Evolutionary conservation across 2,888 invertebrate species (phyloP).

Genomic region (Callinectes sapidus): DNA sequence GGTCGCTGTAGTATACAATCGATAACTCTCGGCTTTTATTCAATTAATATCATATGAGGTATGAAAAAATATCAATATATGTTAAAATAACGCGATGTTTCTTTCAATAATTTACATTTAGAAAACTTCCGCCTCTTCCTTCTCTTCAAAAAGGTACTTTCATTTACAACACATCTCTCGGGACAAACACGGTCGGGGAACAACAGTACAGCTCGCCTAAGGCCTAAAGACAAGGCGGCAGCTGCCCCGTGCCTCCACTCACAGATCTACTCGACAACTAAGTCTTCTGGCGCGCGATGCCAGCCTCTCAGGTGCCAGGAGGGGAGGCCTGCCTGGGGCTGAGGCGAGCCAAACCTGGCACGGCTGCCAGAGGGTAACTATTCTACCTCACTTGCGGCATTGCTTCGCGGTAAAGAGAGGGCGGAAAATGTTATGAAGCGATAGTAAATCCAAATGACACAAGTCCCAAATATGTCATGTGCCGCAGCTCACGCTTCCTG

Average conservation of each 20-base stretch:
- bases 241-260: conserved; percentile 39
- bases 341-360: conserved; percentile 38
- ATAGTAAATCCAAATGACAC: neutral
- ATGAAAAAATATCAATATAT: neutral
- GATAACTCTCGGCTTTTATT: neutral
- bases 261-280: conserved; percentile 38
- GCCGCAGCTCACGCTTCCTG: neutral
- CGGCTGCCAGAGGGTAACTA: conserved; percentile 22
- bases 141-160: neutral
- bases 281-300: conserved; percentile 23
- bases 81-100: neutral
- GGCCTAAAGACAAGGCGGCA: neutral
- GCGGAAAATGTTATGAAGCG: neutral
- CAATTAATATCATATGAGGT: neutral
- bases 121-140: neutral
- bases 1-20: neutral
- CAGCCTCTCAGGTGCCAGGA: conserved; percentile 29
- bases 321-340: conserved; percentile 5
- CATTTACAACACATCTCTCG: neutral
- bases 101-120: neutral
- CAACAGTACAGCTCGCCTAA: neutral
- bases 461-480: neutral
- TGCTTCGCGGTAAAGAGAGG: neutral
- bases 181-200: neutral
- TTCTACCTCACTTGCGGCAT: neutral